phyloP scores from a whole-genome alignment of 2,797 vertebrate genomes.

The Gallinago nigripennis region DNA sequence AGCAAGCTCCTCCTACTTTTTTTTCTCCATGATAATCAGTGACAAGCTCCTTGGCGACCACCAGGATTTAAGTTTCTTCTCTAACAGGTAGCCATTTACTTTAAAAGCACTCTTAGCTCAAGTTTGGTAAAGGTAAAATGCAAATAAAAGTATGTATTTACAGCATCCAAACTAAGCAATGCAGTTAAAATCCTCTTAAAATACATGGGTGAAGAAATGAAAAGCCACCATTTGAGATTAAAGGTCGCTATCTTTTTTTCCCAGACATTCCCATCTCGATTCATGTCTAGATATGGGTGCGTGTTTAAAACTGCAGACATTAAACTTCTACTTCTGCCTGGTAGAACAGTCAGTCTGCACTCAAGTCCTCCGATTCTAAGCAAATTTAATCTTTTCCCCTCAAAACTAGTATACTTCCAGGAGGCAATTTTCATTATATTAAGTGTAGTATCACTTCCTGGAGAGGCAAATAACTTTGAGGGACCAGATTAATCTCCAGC shows the following conservation, averaged over 20 bases:
- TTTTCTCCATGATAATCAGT: background rate
- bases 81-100: background rate
- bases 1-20: background rate
- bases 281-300: background rate
- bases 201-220: background rate
- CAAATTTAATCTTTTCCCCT: background rate
- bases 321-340: background rate
- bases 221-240: background rate
- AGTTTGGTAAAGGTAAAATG: background rate
- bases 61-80: background rate
- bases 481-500: background rate
- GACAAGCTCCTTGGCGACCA: background rate
- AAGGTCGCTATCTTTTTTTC: background rate
- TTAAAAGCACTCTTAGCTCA: background rate
- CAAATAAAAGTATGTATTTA: background rate
- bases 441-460: background rate
- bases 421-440: background rate
- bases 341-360: background rate
- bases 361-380: background rate
- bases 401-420: background rate
- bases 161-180: background rate
- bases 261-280: background rate
- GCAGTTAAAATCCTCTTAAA: background rate
- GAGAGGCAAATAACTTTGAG: background rate
- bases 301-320: background rate